Evolutionary conservation across 2,888 invertebrate species (phyloP), one percentile per base, ranked within the genome.

Genomic region (Athalia cordata): DNA sequence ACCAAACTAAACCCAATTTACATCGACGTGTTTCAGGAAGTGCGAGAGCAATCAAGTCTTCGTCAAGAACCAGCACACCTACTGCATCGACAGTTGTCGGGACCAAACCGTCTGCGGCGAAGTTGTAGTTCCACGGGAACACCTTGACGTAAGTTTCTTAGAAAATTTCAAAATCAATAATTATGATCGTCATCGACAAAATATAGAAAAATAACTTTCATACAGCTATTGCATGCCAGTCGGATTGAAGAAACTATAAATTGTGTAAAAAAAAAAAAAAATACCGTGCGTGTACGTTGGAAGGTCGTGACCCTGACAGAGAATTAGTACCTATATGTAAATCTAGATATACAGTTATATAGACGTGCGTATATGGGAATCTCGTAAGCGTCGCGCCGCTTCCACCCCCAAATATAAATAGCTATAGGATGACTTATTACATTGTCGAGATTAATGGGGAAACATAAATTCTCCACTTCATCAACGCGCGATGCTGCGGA

Each of bases 101-200:
- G 90, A 93, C 1, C 93, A 93, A 79, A 99, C 99, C 0, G 96
- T 96, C 93, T 99, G 99, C 90, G 99, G 99, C 0, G 99, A 99
- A 90, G 97, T 98, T 3, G 92, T 93, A 83, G 98, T 99, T 5
- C 99, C 99, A 0, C 95, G 96, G 80, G 94, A 96, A 68, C 99
- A 99, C 92, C 93, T 99, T 64, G 97, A 98, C 90, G 98, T 98
- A 89, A 93, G 94, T 92, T 82, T 29, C 29, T 29, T 29, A 29
- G 29, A 29, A 29, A 29, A 29, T 29, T n/a, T 29, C 0, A 29
- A 29, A 29, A 29, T 29, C 29, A 29, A 29, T 29, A 29, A 29
- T 29, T 29, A 29, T 2, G 29, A 29, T 29, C 2, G 0, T 29
- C 29, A 29, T 29, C 29, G 29, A 29, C 29, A 2, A 29, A 29